Evolutionary conservation across 35 echinoderm and acorn worm genomes (phyloP).

Genomic region (Strongylocentrotus purpuratus): DNA sequence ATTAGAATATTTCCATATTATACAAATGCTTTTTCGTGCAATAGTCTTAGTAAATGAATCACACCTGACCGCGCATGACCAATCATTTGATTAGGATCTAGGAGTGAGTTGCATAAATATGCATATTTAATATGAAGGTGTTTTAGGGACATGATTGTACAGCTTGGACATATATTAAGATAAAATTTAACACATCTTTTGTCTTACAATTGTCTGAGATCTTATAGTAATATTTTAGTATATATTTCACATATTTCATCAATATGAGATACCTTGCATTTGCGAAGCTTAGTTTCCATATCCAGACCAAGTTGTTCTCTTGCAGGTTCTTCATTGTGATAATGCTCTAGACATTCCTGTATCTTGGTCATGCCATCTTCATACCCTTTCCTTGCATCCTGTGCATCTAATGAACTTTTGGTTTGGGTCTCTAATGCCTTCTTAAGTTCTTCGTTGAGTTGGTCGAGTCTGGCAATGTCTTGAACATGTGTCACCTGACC

Average conservation of each 20-base stretch:
- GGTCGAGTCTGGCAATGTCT: constrained; percentile 51
- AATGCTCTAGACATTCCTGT: constrained; percentile 63
- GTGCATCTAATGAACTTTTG: constrained; percentile 29
- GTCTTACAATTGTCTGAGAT: neutral
- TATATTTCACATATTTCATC: neutral
- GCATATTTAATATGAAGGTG: no score
- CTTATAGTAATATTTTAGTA: neutral
- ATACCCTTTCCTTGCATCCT: constrained; percentile 50
- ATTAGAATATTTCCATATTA: no score
- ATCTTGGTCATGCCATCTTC: constrained; percentile 51
- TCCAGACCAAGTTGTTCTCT: constrained; percentile 46
- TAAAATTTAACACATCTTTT: neutral
- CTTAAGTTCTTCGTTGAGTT: constrained; percentile 55
- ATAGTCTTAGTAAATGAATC: no score
- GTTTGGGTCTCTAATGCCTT: neutral
- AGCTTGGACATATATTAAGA: neutral
- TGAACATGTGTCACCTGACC: constrained; percentile 70
- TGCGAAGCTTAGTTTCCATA: constrained; percentile 66
- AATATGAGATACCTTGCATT: constrained; percentile 62
- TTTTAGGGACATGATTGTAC: neutral
- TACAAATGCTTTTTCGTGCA: no score
- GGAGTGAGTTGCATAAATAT: no score
- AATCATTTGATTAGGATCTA: no score
- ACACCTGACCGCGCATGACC: no score
- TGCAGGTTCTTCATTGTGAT: constrained; percentile 41